A percentile compares a stretch with the other conserved stretches of the same genome.
These are phyloP conservation scores for Lacerta agilis DNA, from an alignment of 2,797 vertebrate species.

Conservation along the genomic window DNA sequence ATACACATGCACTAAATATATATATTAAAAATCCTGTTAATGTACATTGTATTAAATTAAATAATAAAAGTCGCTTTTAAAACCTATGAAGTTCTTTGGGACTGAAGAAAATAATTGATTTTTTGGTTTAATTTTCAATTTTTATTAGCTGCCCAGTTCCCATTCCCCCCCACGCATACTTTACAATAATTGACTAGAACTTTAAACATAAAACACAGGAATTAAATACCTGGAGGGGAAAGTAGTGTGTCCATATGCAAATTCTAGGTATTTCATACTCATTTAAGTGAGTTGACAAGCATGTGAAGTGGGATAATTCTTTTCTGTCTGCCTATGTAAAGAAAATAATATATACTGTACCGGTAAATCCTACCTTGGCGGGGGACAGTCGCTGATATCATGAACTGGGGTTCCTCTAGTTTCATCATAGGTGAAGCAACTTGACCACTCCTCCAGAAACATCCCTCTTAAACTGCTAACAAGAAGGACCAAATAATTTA, in stretches of 20 bases:
- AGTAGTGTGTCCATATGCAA: not conserved
- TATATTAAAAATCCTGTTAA: slow-evolving; percentile 52
- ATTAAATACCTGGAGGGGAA: slow-evolving; percentile 11
- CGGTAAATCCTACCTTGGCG: not conserved
- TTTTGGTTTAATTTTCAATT: slow-evolving; percentile 29
- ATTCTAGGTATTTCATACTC: not conserved
- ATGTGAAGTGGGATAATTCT: not conserved
- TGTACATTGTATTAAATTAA: slow-evolving; percentile 61
- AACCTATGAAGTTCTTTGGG: slow-evolving; percentile 28
- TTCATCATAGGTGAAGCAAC: not conserved
- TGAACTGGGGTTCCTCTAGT: not conserved
- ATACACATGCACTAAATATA: slow-evolving; percentile 41
- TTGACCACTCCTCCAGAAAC: not conserved
- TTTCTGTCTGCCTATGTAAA: not conserved
- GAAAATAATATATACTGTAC: not conserved
- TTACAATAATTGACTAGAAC: slow-evolving; percentile 4
- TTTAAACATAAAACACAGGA: slow-evolving; percentile 10
- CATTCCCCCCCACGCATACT: not conserved
- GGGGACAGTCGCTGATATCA: not conserved
- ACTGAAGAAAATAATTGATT: not conserved
- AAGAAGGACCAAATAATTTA: not conserved
- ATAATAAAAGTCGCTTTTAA: slow-evolving; percentile 62
- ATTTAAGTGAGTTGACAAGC: not conserved
- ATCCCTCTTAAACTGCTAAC: not conserved
- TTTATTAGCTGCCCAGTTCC: slow-evolving; percentile 16